Percentiles rank a stretch among this genome's conserved stretches.
Conservation (phyloP, 2,113 vertebrate species). For the Chaetorhynchus papuensis region DNA sequence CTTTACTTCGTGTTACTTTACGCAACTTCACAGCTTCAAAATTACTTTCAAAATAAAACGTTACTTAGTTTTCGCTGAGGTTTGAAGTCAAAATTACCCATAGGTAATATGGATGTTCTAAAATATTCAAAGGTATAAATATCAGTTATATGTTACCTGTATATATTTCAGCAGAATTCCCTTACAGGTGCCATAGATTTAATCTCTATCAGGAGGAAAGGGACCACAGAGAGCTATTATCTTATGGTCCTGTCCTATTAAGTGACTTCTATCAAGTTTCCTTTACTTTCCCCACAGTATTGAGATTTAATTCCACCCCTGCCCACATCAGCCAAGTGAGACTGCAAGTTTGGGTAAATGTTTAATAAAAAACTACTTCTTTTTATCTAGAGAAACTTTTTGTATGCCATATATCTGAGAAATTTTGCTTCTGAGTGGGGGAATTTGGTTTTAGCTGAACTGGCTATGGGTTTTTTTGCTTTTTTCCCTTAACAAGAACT, state of each 20-base stretch:
- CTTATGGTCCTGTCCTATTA: neutral
- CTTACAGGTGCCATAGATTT: neutral
- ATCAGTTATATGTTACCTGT: accelerated
- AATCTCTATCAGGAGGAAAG: neutral
- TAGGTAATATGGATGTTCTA: neutral
- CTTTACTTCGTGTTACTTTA: neutral
- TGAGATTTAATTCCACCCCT: neutral
- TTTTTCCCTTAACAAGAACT: neutral
- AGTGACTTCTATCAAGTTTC: neutral
- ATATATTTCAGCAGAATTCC: neutral
- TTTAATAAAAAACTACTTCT: neutral
- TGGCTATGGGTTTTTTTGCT: neutral
- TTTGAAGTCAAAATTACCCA: neutral
- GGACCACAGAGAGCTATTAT: neutral
- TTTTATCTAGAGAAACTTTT: neutral
- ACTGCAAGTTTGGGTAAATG: neutral
- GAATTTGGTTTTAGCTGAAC: neutral
- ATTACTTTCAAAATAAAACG: neutral
- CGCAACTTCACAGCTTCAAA: accelerated
- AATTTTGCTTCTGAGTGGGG: neutral
- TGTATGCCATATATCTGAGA: neutral
- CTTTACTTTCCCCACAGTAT: neutral
- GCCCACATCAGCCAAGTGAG: neutral
- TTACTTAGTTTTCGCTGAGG: neutral
- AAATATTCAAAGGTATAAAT: neutral